A percentile compares a stretch with the other conserved stretches of the same genome.
Evolutionary conservation across 2,113 vertebrate species (phyloP).

Genomic region (Macaca nemestrina): DNA sequence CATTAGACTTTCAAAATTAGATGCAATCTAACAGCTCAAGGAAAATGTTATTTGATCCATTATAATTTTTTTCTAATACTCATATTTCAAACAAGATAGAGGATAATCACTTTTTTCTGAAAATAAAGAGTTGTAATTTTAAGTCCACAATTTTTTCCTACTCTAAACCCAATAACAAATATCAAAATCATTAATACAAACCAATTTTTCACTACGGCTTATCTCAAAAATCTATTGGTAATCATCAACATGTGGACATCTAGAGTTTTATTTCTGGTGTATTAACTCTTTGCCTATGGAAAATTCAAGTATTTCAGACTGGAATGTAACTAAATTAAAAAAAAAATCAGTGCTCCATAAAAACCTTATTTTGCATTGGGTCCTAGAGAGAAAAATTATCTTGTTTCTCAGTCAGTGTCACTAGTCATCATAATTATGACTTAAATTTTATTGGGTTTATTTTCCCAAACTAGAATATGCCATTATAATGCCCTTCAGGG

Average conservation of each 20-base stretch:
- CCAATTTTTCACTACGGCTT: background rate
- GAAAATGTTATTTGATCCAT: conserved; percentile 69
- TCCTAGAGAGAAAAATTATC: background rate
- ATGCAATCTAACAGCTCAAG: conserved; percentile 53
- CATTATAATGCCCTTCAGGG: background rate
- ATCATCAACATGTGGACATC: background rate
- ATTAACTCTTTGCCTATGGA: background rate
- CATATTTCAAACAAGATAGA: conserved; percentile 46
- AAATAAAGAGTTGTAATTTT: conserved; percentile 17
- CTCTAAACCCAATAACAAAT: conserved; percentile 1
- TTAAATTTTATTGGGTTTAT: conserved; percentile 16
- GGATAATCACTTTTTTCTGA: conserved; percentile 3
- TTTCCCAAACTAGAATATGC: background rate
- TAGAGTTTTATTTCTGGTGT: background rate
- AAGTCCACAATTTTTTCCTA: background rate
- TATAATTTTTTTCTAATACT: conserved; percentile 47
- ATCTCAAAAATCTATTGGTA: conserved; percentile 1
- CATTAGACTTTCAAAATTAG: conserved; percentile 67
- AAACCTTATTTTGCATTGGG: background rate
- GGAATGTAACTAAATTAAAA: background rate
- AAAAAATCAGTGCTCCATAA: background rate
- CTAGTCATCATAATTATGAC: background rate
- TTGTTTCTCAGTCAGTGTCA: background rate
- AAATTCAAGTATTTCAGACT: background rate
- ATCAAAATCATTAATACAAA: background rate